Percentiles rank a stretch among this genome's conserved stretches.
These are phyloP conservation scores for Sialis fuliginosa DNA, from an alignment of 2,888 invertebrate species.

Conservation along the genomic window DNA sequence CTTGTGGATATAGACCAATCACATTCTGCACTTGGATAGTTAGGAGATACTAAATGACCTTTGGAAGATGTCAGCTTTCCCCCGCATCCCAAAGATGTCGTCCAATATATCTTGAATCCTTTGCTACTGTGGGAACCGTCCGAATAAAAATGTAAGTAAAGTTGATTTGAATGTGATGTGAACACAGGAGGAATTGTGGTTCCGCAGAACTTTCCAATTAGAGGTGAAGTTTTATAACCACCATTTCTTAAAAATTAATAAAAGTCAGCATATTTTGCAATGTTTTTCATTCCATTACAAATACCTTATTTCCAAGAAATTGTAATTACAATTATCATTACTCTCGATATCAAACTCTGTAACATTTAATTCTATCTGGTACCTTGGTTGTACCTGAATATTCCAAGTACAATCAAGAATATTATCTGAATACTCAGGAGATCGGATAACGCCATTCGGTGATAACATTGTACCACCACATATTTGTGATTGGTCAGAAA, in stretches of 20 bases:
- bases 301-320: slow-evolving; percentile 60
- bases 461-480: slow-evolving; percentile 60
- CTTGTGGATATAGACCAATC: slow-evolving; percentile 61
- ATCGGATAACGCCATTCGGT: slow-evolving; percentile 46
- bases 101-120: slow-evolving; percentile 64
- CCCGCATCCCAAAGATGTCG: slow-evolving; percentile 58
- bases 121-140: slow-evolving; percentile 40
- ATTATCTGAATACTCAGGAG: slow-evolving; percentile 59
- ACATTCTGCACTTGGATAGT: slow-evolving; percentile 72
- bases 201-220: slow-evolving; percentile 70
- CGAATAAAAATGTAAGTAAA: slow-evolving; percentile 59
- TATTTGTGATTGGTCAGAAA: slow-evolving; percentile 37
- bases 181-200: slow-evolving; percentile 38
- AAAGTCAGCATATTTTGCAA: not conserved
- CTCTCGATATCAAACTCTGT: slow-evolving; percentile 45
- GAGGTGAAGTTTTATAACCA: slow-evolving; percentile 44
- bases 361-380: slow-evolving; percentile 54
- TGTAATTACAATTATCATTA: slow-evolving; percentile 34
- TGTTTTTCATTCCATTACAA: slow-evolving; percentile 3
- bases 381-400: slow-evolving; percentile 47
- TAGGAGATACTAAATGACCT: slow-evolving; percentile 69
- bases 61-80: slow-evolving; percentile 47
- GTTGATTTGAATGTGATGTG: slow-evolving; percentile 54
- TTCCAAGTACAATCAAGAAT: slow-evolving; percentile 79
- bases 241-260: slow-evolving; percentile 49